phyloP scores from a whole-genome alignment of 2,888 invertebrate species.

The Acronicta leporina region DNA sequence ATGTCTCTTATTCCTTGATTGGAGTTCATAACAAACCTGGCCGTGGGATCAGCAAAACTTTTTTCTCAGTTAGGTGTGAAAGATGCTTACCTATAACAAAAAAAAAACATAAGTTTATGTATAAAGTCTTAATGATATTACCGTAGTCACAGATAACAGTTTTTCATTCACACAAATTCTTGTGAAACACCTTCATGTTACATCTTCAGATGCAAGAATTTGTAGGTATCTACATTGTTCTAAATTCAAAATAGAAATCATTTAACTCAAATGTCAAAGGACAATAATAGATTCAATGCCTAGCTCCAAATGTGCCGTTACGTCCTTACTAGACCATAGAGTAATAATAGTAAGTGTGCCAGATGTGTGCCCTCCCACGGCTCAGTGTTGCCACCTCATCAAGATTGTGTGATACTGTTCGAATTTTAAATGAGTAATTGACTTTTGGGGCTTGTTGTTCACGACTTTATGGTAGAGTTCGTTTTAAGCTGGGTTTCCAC shows the following conservation, averaged over 20 bases:
- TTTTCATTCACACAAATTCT: too few relatives aligned
- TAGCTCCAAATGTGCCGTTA: conserved; percentile 50
- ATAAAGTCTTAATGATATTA: too few relatives aligned
- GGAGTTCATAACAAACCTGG: conserved; percentile 18
- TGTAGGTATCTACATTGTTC: not conserved
- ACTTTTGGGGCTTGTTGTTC: conserved; percentile 23
- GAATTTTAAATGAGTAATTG: conserved; percentile 47
- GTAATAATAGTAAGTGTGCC: conserved; percentile 57
- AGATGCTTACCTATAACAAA: conserved; percentile 50
- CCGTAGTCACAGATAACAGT: too few relatives aligned
- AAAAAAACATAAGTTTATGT: not conserved
- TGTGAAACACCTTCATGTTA: too few relatives aligned
- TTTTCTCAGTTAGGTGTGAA: not conserved
- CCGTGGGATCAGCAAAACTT: not conserved
- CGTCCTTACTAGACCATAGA: conserved; percentile 41
- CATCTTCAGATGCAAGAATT: not conserved
- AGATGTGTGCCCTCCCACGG: conserved; percentile 71
- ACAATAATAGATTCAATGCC: conserved; percentile 36
- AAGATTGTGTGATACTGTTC: conserved; percentile 46
- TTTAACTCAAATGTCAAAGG: conserved; percentile 12
- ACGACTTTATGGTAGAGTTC: conserved; percentile 21
- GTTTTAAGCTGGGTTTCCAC: not conserved
- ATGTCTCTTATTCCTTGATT: conserved; percentile 4
- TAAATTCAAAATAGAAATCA: conserved; percentile 8
- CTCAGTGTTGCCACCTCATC: conserved; percentile 54